phyloP scores from a whole-genome alignment of 1,140 invertebrate species.

The Colletes gigas region DNA sequence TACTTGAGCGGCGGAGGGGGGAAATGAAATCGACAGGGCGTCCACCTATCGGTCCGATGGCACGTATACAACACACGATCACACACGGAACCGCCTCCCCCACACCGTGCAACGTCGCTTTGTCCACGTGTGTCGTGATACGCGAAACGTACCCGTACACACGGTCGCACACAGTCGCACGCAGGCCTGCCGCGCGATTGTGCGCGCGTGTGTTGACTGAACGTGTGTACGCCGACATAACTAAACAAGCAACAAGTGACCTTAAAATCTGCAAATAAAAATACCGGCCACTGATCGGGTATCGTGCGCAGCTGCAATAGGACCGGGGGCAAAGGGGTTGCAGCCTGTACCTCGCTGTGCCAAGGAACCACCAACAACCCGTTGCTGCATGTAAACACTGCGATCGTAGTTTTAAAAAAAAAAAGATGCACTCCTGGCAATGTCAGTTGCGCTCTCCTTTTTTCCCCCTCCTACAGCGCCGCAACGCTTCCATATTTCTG shows the following conservation, averaged over 20 bases:
- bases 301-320: constrained; percentile 65
- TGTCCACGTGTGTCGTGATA: constrained; percentile 63
- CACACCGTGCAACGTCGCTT: constrained; percentile 52
- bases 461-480: not conserved
- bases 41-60: constrained; percentile 75
- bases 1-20: constrained; percentile 24
- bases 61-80: constrained; percentile 59
- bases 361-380: constrained; percentile 55
- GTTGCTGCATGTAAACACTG: constrained; percentile 53
- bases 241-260: constrained; percentile 80
- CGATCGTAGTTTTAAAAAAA: constrained; percentile 40
- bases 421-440: not conserved
- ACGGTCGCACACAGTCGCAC: constrained; percentile 14
- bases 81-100: constrained; percentile 50
- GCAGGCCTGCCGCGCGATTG: not conserved
- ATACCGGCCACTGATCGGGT: constrained; percentile 73
- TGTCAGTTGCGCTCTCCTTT: constrained; percentile 29
- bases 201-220: constrained; percentile 47
- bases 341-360: constrained; percentile 40
- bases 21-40: constrained; percentile 77
- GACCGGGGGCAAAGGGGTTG: constrained; percentile 48
- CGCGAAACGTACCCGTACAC: constrained; percentile 32
- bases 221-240: constrained; percentile 71
- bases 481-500: constrained; percentile 1
- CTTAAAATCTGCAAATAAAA: constrained; percentile 79